Percentiles rank a stretch among this genome's conserved stretches.
Evolutionary conservation across 2,113 vertebrate species (phyloP).

Genomic region (Euleptes europaea): DNA sequence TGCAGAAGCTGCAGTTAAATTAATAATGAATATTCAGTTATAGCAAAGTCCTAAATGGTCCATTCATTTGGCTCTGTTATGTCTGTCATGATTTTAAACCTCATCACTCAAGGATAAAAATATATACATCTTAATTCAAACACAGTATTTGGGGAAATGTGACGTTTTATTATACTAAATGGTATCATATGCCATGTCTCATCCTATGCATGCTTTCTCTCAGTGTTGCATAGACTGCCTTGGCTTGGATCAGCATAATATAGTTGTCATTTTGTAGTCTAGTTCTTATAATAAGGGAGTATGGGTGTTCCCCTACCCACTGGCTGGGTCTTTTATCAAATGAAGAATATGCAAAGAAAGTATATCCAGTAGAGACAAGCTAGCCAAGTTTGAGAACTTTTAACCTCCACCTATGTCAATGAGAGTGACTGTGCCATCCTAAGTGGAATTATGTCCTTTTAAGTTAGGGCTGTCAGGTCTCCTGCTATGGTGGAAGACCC

Average conservation of each 20-base stretch:
- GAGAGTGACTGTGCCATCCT: neutral
- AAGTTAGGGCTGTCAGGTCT: too few species aligned
- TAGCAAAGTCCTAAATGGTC: slow-evolving; percentile 50
- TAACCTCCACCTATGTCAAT: neutral
- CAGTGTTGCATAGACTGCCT: neutral
- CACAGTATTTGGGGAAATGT: slow-evolving; percentile 48
- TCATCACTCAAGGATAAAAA: slow-evolving; percentile 54
- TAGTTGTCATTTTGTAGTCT: too few species aligned
- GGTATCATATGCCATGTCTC: neutral
- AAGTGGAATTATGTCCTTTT: neutral
- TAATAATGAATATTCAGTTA: slow-evolving; percentile 59
- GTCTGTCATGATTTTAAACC: slow-evolving; percentile 56
- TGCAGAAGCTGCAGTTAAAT: slow-evolving; percentile 63
- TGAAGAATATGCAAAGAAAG: neutral
- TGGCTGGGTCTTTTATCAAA: neutral
- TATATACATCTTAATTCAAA: slow-evolving; percentile 54
- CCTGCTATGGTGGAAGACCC: too few species aligned
- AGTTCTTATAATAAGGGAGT: too few species aligned
- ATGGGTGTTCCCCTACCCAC: too few species aligned
- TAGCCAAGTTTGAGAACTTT: neutral
- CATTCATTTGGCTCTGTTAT: slow-evolving; percentile 66
- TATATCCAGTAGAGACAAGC: neutral
- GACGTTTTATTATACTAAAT: neutral
- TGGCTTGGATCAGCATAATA: neutral
- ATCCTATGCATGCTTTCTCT: neutral